These are phyloP conservation scores for Scylla paramamosain DNA, from an alignment of 1,140 invertebrate species.

Conservation along the genomic window DNA sequence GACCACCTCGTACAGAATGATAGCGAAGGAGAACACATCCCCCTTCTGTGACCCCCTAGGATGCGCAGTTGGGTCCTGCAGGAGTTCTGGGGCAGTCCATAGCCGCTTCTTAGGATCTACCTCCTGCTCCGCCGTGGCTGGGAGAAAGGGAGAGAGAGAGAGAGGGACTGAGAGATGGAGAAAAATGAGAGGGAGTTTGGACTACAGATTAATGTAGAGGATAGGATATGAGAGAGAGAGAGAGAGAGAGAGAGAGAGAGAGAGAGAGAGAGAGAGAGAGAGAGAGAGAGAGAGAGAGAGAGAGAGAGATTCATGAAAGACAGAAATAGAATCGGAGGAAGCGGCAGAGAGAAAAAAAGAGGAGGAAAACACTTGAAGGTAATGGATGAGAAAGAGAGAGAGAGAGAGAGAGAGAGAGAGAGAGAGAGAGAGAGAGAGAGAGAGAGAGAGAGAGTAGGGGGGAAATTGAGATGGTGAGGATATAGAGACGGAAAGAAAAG, in stretches of 20 bases:
- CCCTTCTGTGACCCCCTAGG: conserved; percentile 85
- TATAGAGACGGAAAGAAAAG: too few species aligned
- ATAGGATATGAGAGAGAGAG: neutral
- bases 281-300: conserved; percentile 13
- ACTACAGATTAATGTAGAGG: too few species aligned
- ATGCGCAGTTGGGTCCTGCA: conserved; percentile 81
- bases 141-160: neutral
- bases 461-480: neutral
- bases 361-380: too few species aligned
- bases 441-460: neutral
- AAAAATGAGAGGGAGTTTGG: too few species aligned
- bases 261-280: too few species aligned
- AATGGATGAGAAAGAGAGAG: conserved; percentile 8
- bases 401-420: neutral
- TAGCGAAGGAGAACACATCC: conserved; percentile 96
- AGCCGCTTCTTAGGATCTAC: conserved; percentile 80
- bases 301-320: neutral
- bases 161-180: neutral
- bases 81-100: conserved; percentile 87
- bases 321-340: neutral
- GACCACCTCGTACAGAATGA: conserved; percentile 95
- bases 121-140: conserved; percentile 51
- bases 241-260: too few species aligned
- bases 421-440: too few species aligned
- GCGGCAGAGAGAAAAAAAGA: too few species aligned